Base-by-base conservation (phyloP, 2,797 vertebrate genomes). In the Anguilla pacifica region DNA sequence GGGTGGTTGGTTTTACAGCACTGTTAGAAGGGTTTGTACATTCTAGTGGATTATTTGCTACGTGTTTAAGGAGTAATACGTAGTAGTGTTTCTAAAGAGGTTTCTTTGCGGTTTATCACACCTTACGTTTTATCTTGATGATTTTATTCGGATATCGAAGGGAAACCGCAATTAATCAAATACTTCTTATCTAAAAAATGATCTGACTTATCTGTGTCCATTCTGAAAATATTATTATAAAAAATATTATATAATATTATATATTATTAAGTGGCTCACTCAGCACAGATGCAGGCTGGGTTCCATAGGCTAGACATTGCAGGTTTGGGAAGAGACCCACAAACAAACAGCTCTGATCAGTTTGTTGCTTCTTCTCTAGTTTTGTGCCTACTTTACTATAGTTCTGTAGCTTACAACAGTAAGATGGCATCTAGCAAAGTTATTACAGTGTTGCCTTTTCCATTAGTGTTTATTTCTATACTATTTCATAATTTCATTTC, bases 1-100 rank as follows among this genome's bases (percentile, higher is more conserved):
- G 19, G 91, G 87, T 89, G 89, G 90, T 92, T 89, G 90, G 90
- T 89, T 90, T 91, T 86, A 84, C 79, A 22, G 85, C 70, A 87
- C 90, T 43, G 93, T 95, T 88, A 88, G 88, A 81, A 25, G 57
- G 19, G 87, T 67, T 59, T 35, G 17, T 10, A 39, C 35, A 9
- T 84, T 31, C 31, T 57, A 84, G 83, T 55, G 51, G 28, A 19
- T 57, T 84, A 55, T 55, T 59, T 59, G 57, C 2, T 3, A 84
- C 25, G 61, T 6, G 55, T 22, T 31, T 84, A 55, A 57, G 2
- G 46, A 83, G 39, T 77, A 43, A 77, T 74, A 35, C 31, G 10
- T 13, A 74, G 31, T 11, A 13, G 31, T 74, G 74, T 43, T 77
- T 77, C 72, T 3, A 77, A 77, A 77, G 31, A 77, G 74, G 74